These are phyloP conservation scores for Alviniconcha marisindica DNA, from an alignment of 1,140 invertebrate genomes.

Conservation along the genomic window DNA sequence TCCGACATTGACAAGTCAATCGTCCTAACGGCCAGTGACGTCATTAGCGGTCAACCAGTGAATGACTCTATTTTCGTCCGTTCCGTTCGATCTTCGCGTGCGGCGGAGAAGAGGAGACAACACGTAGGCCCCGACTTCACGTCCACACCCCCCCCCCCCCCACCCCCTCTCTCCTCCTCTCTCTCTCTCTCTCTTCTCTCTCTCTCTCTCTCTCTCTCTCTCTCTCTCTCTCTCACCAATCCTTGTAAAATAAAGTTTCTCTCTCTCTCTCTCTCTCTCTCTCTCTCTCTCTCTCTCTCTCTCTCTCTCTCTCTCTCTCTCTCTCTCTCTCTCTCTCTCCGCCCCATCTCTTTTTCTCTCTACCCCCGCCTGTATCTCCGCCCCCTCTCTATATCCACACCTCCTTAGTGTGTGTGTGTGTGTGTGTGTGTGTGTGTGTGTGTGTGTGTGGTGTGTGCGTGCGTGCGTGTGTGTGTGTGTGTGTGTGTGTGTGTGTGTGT, in stretches of 20 bases:
- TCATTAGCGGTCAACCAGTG: no score
- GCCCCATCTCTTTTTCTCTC: neutral
- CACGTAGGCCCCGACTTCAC: no score
- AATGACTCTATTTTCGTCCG: no score
- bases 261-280: neutral
- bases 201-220: no score
- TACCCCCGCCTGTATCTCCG: neutral
- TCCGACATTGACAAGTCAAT: no score
- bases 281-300: slow-evolving; percentile 13
- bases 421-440: slow-evolving; percentile 3
- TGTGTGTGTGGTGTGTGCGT: neutral
- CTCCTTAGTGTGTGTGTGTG: neutral
- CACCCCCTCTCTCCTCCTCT: no score
- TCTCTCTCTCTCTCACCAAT: no score
- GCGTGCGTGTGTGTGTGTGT: neutral
- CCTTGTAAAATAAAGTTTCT: neutral
- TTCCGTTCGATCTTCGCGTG: no score
- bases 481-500: slow-evolving; percentile 1
- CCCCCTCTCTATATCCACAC: neutral
- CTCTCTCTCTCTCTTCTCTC: no score
- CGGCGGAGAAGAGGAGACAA: no score
- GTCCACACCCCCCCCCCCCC: no score
- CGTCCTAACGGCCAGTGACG: no score
- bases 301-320: slow-evolving; percentile 7
- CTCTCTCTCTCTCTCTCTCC: slow-evolving; percentile 16